A percentile compares a stretch with the other conserved stretches of the same genome.
phyloP scores from a whole-genome alignment of 2,797 vertebrate species.

The Gambusia yucatana region DNA sequence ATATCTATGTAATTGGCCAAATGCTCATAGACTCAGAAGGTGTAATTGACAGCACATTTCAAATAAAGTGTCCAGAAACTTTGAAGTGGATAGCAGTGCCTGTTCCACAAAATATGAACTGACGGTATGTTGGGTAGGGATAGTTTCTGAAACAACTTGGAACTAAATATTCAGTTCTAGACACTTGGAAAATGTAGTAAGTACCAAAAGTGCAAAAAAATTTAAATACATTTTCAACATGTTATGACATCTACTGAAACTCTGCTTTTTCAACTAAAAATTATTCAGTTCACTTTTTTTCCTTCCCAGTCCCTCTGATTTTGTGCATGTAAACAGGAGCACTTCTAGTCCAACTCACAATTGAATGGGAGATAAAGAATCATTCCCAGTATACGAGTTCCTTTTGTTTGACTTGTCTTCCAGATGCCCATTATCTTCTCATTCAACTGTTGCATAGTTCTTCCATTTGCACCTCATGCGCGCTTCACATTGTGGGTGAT shows the following conservation, averaged over 20 bases:
- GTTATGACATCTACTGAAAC: not conserved
- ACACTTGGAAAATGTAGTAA: not conserved
- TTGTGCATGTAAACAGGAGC: not conserved
- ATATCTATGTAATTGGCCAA: not conserved
- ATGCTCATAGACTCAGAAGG: too few species aligned
- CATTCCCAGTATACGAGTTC: constrained; percentile 32
- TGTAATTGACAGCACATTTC: not conserved
- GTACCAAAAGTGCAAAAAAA: not conserved
- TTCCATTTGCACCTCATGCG: constrained; percentile 8
- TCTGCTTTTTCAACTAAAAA: not conserved
- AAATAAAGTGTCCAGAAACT: not conserved
- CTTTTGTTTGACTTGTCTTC: constrained; percentile 26
- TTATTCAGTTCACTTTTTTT: not conserved
- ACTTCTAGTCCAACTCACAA: constrained; percentile 24
- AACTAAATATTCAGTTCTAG: not conserved
- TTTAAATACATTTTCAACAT: not conserved
- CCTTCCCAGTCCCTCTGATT: not conserved
- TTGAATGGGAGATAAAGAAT: constrained; percentile 26
- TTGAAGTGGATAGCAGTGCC: not conserved
- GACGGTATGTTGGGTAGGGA: not conserved
- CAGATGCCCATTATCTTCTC: constrained; percentile 9
- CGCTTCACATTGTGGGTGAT: constrained; percentile 87
- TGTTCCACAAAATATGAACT: not conserved
- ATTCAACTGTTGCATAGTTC: constrained; percentile 6
- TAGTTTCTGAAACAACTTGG: not conserved